Percentiles rank a stretch among this genome's conserved stretches.
phyloP scores from a whole-genome alignment of 2,888 invertebrate genomes.

The Dorcus parallelipipedus region DNA sequence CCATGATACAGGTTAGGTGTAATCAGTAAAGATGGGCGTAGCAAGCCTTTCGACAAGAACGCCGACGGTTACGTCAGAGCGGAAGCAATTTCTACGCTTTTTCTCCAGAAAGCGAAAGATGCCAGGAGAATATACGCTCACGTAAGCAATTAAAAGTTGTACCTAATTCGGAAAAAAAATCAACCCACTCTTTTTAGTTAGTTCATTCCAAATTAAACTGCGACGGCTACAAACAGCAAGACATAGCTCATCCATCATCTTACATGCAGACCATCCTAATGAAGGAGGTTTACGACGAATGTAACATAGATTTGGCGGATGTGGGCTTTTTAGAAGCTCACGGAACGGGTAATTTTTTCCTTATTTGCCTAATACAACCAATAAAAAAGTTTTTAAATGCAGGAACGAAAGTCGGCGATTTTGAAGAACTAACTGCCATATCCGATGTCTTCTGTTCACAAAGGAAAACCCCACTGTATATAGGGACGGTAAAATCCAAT shows the following conservation, averaged over 20 bases:
- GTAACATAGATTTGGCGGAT: conserved; percentile 64
- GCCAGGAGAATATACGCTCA: conserved; percentile 54
- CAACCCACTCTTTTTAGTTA: conserved; percentile 16
- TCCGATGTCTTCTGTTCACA: conserved; percentile 74
- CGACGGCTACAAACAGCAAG: conserved; percentile 45
- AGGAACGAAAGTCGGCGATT: conserved; percentile 82
- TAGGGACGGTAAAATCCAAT: conserved; percentile 93
- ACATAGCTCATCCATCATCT: conserved; percentile 45
- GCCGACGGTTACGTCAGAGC: conserved; percentile 83
- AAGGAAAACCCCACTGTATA: conserved; percentile 69
- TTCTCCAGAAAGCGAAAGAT: conserved; percentile 63
- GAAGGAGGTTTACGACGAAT: conserved; percentile 64
- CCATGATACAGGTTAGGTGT: conserved; percentile 59
- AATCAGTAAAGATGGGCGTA: conserved; percentile 79
- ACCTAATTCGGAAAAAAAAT: no score
- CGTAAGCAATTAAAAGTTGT: conserved; percentile 28
- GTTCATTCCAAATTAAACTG: conserved; percentile 42
- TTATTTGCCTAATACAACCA: conserved; percentile 57
- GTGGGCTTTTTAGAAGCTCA: conserved; percentile 82
- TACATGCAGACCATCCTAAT: conserved; percentile 60
- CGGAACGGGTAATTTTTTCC: conserved; percentile 2
- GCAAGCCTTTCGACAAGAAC: conserved; percentile 85
- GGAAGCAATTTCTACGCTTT: conserved; percentile 69
- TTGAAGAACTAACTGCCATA: conserved; percentile 83
- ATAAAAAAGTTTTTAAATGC: conserved; percentile 16